These are phyloP conservation scores for Chydorus sphaericus DNA, from an alignment of 2,888 invertebrate species.

Conservation along the genomic window DNA sequence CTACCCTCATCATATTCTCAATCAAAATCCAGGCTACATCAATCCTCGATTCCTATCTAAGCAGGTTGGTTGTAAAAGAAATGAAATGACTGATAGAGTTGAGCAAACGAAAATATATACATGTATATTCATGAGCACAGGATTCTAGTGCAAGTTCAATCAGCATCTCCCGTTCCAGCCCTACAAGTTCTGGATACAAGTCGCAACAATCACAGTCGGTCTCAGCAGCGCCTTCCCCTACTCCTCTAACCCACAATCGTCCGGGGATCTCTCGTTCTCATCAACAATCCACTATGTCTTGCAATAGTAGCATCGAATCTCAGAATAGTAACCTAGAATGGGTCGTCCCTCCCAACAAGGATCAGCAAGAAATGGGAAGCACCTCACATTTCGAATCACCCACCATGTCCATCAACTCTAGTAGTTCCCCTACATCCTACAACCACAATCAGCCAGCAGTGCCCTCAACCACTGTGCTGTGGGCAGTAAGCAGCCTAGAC, in stretches of 20 bases:
- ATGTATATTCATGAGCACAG: no score
- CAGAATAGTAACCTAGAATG: slow-evolving; percentile 2
- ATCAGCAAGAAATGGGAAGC: no score
- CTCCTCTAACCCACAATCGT: slow-evolving; percentile 30
- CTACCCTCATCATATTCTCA: background rate
- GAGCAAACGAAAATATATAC: no score
- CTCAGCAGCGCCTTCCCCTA: slow-evolving; percentile 62
- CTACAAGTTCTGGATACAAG: slow-evolving; percentile 61
- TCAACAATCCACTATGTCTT: background rate
- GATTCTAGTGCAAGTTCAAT: slow-evolving; percentile 42
- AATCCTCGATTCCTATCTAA: slow-evolving; percentile 53
- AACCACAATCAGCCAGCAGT: background rate
- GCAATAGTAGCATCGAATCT: background rate
- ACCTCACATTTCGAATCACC: no score
- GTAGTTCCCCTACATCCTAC: background rate
- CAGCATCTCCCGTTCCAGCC: slow-evolving; percentile 48
- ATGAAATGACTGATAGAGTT: no score
- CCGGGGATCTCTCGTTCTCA: background rate
- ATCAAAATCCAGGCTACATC: slow-evolving; percentile 31
- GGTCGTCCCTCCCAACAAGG: no score
- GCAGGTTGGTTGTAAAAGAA: slow-evolving; percentile 53
- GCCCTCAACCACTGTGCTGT: slow-evolving; percentile 32
- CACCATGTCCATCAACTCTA: background rate
- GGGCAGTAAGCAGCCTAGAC: slow-evolving; percentile 75
- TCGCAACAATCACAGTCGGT: slow-evolving; percentile 50